Conservation (phyloP, 2,888 invertebrate species). For the Troglohyphantes excavatus region DNA sequence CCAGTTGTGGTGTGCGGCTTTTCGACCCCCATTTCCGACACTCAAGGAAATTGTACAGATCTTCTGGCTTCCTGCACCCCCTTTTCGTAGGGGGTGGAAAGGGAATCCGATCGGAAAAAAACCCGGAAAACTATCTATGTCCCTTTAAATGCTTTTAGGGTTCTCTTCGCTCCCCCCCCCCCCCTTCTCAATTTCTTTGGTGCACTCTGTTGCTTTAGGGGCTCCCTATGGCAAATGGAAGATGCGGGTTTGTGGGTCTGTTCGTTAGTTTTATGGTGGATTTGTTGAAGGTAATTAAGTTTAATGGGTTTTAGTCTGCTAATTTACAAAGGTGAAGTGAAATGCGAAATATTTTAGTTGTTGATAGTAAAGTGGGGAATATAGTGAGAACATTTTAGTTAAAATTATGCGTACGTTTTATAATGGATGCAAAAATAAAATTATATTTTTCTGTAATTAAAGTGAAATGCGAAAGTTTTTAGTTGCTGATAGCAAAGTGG, state of each 20-base stretch:
- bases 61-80: slow-evolving; percentile 45
- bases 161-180: not conserved
- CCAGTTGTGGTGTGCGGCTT: slow-evolving; percentile 22
- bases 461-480: too few species aligned
- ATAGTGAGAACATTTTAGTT: too few species aligned
- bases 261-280: not conserved
- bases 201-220: not conserved
- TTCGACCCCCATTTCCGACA: slow-evolving; percentile 33
- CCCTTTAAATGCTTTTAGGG: slow-evolving; percentile 3
- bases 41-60: slow-evolving; percentile 58
- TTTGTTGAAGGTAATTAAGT: not conserved
- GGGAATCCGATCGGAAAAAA: not conserved
- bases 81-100: slow-evolving; percentile 20
- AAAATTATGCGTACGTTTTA: too few species aligned
- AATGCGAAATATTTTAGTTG: not conserved
- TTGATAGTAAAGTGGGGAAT: too few species aligned
- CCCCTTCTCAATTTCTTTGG: not conserved
- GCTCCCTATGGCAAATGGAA: not conserved
- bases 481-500: too few species aligned
- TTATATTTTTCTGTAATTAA: too few species aligned
- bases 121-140: not conserved
- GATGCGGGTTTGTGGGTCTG: not conserved
- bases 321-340: not conserved
- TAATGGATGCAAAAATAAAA: too few species aligned
- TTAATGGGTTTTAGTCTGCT: not conserved